These are phyloP conservation scores for Leptosomus discolor DNA, from an alignment of 2,113 vertebrate species.

Conservation along the genomic window DNA sequence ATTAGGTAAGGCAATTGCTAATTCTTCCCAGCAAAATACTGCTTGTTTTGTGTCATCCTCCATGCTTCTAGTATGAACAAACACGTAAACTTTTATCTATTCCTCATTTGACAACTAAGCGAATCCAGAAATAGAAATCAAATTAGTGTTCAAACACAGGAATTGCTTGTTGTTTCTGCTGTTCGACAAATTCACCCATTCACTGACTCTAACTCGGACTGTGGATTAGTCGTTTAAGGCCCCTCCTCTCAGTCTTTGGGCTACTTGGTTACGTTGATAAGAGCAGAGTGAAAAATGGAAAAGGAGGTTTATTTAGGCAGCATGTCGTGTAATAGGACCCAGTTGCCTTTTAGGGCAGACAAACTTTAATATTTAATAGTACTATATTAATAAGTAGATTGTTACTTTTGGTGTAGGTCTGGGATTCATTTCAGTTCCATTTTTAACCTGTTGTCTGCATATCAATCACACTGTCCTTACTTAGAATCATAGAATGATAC, in stretches of 20 bases:
- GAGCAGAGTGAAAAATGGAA: neutral
- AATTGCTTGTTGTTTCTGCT: neutral
- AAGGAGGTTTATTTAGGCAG: neutral
- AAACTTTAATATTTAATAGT: neutral
- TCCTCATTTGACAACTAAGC: neutral
- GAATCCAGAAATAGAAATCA: neutral
- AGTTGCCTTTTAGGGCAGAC: neutral
- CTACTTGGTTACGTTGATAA: neutral
- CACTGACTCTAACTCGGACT: neutral
- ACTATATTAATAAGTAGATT: neutral
- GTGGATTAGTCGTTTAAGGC: neutral
- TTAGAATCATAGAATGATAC: too few relatives aligned
- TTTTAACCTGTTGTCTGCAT: neutral
- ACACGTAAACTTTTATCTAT: neutral
- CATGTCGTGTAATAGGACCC: neutral
- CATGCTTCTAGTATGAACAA: neutral
- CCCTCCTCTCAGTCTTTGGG: neutral
- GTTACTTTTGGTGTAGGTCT: neutral
- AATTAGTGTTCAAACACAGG: neutral
- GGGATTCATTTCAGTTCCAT: neutral
- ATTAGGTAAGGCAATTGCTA: slow-evolving; percentile 80
- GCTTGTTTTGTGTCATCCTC: neutral
- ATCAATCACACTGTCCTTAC: neutral
- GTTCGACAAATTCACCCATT: neutral
- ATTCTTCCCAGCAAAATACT: neutral